A percentile compares a stretch with the other conserved stretches of the same genome.
phyloP scores from a whole-genome alignment of 2,113 vertebrate species.

The Seriola dumerili region DNA sequence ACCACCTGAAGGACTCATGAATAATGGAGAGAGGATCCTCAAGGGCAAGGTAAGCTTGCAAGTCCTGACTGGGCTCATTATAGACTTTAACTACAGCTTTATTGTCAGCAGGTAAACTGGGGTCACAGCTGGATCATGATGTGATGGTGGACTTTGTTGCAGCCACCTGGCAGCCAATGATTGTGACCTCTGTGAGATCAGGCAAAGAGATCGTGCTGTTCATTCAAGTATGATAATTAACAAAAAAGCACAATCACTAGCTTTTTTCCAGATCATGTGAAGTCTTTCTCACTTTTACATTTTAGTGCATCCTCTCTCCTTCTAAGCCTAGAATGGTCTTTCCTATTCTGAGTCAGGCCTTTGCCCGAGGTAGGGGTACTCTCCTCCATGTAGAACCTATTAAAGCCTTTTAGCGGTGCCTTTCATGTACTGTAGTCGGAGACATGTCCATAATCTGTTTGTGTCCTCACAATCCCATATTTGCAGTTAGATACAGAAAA shows the following conservation, averaged over 20 bases:
- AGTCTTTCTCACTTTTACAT: neutral
- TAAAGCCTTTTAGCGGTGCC: neutral
- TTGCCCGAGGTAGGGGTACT: conserved; percentile 17
- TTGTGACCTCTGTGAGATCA: neutral
- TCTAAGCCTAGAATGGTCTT: conserved; percentile 2
- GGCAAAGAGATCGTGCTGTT: neutral
- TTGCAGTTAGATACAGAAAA: neutral
- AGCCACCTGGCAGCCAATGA: neutral
- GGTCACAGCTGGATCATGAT: conserved; percentile 32
- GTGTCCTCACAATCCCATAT: too few species aligned
- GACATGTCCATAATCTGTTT: neutral
- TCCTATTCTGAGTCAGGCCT: conserved; percentile 8
- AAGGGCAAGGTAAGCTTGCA: conserved; percentile 68
- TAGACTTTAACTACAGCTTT: conserved; percentile 40
- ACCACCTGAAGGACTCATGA: conserved; percentile 93
- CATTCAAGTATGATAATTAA: too few species aligned
- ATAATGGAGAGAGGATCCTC: conserved; percentile 91
- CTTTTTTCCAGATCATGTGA: conserved; percentile 1
- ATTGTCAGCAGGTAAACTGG: conserved; percentile 58
- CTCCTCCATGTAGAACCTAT: conserved; percentile 8
- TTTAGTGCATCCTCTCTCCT: neutral
- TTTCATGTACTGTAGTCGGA: conserved; percentile 11
- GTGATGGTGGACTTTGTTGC: neutral
- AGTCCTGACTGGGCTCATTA: conserved; percentile 58
- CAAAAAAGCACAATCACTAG: neutral